Conservation (phyloP, 2,113 vertebrate genomes). For the Saimiri boliviensis region DNA sequence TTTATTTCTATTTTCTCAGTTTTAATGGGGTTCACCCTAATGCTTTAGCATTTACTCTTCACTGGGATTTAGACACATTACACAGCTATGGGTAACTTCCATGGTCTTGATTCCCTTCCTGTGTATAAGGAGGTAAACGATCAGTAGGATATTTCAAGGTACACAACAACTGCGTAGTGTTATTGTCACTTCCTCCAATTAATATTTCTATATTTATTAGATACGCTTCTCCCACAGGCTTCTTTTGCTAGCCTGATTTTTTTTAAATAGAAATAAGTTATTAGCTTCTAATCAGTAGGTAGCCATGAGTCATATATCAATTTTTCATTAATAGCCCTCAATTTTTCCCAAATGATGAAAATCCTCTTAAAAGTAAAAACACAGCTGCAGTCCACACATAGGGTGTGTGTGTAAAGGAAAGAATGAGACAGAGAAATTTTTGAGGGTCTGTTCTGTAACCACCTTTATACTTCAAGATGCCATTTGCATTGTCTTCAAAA, state of each 20-base stretch:
- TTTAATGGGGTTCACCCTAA: neutral
- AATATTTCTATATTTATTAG: neutral
- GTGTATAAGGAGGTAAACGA: fast-evolving
- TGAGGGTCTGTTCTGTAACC: too few species aligned
- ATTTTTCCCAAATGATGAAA: neutral
- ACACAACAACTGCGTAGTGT: neutral
- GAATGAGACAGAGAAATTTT: too few species aligned
- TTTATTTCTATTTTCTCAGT: neutral
- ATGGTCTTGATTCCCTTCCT: neutral
- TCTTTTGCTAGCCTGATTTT: neutral
- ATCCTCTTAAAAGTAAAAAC: neutral
- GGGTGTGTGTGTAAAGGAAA: neutral
- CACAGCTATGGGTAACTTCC: neutral
- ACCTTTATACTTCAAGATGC: neutral
- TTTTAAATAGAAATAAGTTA: neutral
- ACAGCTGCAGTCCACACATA: too few species aligned
- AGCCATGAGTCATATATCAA: neutral
- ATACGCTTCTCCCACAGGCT: neutral
- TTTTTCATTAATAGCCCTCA: neutral
- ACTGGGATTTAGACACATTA: neutral
- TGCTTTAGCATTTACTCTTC: neutral
- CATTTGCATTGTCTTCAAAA: neutral
- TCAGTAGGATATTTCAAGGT: neutral
- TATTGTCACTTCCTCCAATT: neutral
- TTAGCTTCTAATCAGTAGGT: neutral